Evolutionary conservation across 2,797 vertebrate species (phyloP).

Genomic region (Scolopax rusticola): DNA sequence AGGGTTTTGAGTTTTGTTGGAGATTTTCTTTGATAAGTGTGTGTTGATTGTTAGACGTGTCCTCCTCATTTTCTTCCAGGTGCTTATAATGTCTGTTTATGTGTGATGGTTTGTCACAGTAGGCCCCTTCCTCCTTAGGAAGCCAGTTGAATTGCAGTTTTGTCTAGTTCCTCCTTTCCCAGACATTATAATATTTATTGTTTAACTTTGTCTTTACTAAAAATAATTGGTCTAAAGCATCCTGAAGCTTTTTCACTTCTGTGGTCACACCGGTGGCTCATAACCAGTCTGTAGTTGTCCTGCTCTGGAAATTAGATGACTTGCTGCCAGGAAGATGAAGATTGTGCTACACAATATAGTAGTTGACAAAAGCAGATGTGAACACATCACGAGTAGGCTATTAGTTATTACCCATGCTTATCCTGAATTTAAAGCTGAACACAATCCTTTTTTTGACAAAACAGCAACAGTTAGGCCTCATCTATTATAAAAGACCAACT

Average conservation of each 20-base stretch:
- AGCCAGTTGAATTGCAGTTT: neutral
- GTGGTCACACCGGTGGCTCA: neutral
- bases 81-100: neutral
- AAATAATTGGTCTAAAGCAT: neutral
- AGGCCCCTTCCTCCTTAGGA: slow-evolving; percentile 22
- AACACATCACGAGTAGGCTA: neutral
- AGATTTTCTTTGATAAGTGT: fast-evolving
- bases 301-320: neutral
- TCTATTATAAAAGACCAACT: neutral
- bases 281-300: neutral
- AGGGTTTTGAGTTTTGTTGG: neutral
- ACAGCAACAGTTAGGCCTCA: neutral
- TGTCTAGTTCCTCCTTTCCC: slow-evolving; percentile 19
- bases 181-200: neutral
- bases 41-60: neutral
- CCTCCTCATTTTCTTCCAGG: neutral
- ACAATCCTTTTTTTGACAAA: neutral
- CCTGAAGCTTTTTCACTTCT: neutral
- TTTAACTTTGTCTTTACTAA: neutral
- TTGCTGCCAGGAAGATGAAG: neutral
- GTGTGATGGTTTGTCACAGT: neutral
- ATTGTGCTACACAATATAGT: neutral
- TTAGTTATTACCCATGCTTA: neutral
- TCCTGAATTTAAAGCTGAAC: neutral
- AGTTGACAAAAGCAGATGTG: neutral